phyloP scores from a whole-genome alignment of 2,888 invertebrate species.

The Polyommatus iphigenia region DNA sequence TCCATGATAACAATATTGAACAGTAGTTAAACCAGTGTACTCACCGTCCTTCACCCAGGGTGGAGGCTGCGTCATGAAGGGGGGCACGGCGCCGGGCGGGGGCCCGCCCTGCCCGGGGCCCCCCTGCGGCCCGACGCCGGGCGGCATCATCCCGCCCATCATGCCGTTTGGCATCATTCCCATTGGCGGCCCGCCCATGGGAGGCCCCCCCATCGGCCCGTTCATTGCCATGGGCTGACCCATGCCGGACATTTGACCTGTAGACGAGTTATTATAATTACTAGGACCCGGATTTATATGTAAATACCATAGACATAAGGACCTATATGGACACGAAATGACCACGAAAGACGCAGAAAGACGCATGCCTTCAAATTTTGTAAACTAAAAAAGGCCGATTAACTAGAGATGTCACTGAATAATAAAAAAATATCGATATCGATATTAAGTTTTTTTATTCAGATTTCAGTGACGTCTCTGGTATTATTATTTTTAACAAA shows the following conservation, averaged over 20 bases:
- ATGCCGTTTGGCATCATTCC: slow-evolving; percentile 58
- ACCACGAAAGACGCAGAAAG: too few species aligned
- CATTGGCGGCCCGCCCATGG: slow-evolving; percentile 52
- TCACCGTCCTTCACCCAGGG: slow-evolving; percentile 68
- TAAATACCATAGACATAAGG: too few species aligned
- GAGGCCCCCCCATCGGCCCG: slow-evolving; percentile 50
- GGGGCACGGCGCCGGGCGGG: slow-evolving; percentile 50
- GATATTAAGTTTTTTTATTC: too few species aligned
- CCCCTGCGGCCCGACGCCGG: slow-evolving; percentile 76
- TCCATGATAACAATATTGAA: background rate
- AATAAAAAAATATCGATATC: too few species aligned
- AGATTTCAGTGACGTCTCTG: too few species aligned
- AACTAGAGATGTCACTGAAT: too few species aligned
- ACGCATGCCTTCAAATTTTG: too few species aligned
- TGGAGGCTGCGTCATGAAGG: slow-evolving; percentile 66
- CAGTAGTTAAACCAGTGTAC: slow-evolving; percentile 34
- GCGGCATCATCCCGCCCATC: slow-evolving; percentile 65
- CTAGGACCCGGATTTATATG: too few species aligned
- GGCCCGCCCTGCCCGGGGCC: slow-evolving; percentile 37
- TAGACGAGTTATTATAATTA: background rate
- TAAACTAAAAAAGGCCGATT: too few species aligned
- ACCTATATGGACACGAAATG: too few species aligned
- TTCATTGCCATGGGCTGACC: slow-evolving; percentile 48
- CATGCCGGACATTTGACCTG: slow-evolving; percentile 49
- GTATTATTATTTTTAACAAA: too few species aligned